Evolutionary conservation across 2,888 invertebrate genomes (phyloP), one percentile per base, ranked within the genome.

Genomic region (Acronicta alni): DNA sequence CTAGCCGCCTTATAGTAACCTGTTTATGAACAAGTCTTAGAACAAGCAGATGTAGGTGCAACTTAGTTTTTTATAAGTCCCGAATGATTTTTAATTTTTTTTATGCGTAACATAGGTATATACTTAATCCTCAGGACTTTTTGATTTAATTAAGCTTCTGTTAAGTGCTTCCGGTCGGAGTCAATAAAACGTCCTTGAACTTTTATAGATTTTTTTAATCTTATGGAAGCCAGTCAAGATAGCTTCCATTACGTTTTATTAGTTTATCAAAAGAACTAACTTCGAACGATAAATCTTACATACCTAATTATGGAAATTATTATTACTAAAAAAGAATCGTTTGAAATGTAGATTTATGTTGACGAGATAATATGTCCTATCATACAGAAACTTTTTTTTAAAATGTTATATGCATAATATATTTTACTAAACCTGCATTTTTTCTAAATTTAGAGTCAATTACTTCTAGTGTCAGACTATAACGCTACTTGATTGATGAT

Each of bases 11-110:
- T 67, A 73, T 72, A 48, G 68, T 67, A 88, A 90, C 89, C 84
- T 79, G 89, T 88, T 89, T 76, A 64, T 56, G 68, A 80, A 83
- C 83, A 57, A 80, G 83, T 83, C 82, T 83, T 80, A 85, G 84
- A 83, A 77, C 62, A 66, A 64, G 78, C 68, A 68, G 70, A 66
- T 76, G 72, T 72, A 66, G 69, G 59, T 76, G 72, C 75, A 67
- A 60, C 60, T 53, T 46, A 52, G 44, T 62, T 73, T 70, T 67
- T 67, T 64, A 49, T 72, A 67, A 57, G 72, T 70, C 53, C 62
- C 60, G 67, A 69, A 67, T 64, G 54, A 66, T 70, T 72, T 71
- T 52, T 72, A 61, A 67, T 64, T 65, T 57, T 57, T 39, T 43
- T 45, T 35, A 53, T 45, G 46, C 42, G 15, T n/a, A 8, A n/a